Evolutionary conservation across 2,797 vertebrate genomes (phyloP).

Genomic region (Falco berigora): DNA sequence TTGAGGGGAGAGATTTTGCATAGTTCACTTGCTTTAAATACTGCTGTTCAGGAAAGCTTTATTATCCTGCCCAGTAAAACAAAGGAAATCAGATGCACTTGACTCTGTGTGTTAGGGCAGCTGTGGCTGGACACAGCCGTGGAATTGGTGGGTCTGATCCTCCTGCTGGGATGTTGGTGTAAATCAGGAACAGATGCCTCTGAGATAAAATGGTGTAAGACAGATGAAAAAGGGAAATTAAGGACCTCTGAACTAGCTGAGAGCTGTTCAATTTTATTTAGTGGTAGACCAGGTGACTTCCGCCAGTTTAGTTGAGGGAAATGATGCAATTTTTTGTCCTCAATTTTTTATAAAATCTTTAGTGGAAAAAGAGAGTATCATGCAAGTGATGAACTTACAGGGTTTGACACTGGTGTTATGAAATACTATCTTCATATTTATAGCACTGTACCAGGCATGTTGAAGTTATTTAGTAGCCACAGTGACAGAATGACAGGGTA

Average conservation of each 20-base stretch:
- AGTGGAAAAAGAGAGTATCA: neutral
- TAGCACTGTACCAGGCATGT: neutral
- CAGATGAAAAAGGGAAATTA: neutral
- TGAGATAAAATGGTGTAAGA: neutral
- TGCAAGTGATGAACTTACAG: neutral
- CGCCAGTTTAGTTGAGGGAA: neutral
- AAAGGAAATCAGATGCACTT: slow-evolving; percentile 9
- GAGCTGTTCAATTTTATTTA: neutral
- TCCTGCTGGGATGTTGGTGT: neutral
- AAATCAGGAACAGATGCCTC: neutral
- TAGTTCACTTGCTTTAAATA: slow-evolving; percentile 68
- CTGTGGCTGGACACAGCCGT: neutral
- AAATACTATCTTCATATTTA: neutral
- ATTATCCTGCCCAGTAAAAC: slow-evolving; percentile 47
- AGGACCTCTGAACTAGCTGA: neutral
- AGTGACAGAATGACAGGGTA: neutral
- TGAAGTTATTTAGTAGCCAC: neutral
- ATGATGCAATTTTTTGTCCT: neutral
- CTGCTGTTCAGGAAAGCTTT: slow-evolving; percentile 47
- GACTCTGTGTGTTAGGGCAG: neutral
- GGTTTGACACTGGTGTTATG: neutral
- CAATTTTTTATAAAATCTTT: neutral
- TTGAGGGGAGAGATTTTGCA: slow-evolving; percentile 60
- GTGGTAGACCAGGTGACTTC: neutral
- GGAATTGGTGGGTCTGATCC: neutral